Base-by-base conservation (phyloP, 2,797 vertebrate genomes). In the Mus caroli region DNA sequence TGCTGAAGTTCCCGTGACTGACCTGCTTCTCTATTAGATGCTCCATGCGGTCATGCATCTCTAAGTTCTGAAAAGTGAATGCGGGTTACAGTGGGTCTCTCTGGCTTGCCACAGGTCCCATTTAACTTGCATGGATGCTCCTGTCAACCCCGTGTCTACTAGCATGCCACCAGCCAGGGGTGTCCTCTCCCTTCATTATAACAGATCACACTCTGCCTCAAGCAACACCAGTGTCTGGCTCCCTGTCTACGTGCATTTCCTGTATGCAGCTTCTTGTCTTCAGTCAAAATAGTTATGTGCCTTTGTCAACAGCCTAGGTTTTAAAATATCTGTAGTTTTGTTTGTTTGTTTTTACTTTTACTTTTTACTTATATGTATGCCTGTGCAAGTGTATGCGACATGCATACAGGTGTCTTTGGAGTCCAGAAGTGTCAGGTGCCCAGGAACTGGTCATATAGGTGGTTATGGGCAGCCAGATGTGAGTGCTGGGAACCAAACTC, bases 31-130 rank as follows among this genome's bases (percentile, higher is more conserved):
- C 99, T 0, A 99, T 99, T 96, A 99, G 98, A 97, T 99, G 99
- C 88, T 99, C 99, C 96, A 99, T 99, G 96, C 99, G 99, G 95
- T 99, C 99, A 0, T 98, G 99, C 99, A 99, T 99, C 98, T 99
- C 99, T 96, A 99, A 98, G 98, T 99, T 99, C 99, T 99, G 97
- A 54, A 92, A 87, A 0, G 86, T 34, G 64, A 17, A 46, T 31
- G 0, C 0, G 1, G 58, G 24, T 96, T 26, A 89, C 88, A 6
- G 15, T 0, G 0, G 3, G 80, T 34, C 58, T 17, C 40, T n/a
- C 82, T 19, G 28, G 28, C 28, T 75, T 24, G 46, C 24, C 24
- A 0, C 26, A 0, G 0, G 52, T 22, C 73, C 75, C 10, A 3
- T 3, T 24, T 14, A 24, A 71, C 31, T 7, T 7, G 56, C 6